Base-by-base conservation (phyloP, 2,888 invertebrate species). In the Margaritifera margaritifera region DNA sequence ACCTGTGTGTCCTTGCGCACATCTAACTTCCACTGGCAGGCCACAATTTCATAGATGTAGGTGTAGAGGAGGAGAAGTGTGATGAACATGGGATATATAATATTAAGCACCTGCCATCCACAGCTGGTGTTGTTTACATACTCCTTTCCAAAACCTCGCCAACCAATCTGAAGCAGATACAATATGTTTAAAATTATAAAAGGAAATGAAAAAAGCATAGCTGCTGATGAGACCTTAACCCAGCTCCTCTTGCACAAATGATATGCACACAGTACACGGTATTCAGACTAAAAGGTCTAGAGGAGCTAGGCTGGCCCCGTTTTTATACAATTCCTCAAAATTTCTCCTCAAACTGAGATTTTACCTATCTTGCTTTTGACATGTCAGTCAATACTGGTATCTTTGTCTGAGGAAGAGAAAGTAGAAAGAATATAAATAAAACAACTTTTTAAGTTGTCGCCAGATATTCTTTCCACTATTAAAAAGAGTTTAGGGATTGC, bases 21-120 rank as follows among this genome's bases (percentile, higher is more conserved):
- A 70, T 88, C 82, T 15, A 88, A 82, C 76, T 88, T 88, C 80
- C 88, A 88, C 71, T 88, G 87, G 76, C 89, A 89, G 25, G 86
- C 84, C 19, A 87, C 71, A 55, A 87, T 83, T 73, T 89, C 87
- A 73, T 88, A 88, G 31, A 83, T 78, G 72, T 88, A 88, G 11
- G 85, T 84, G 72, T 87, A 87, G 22, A 88, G 63, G 58, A 88
- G 71, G 59, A 89, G 75, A 3, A 82, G 61, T 8, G 84, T 65
- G 8, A 89, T 82, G 25, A 88, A 69, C 15, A 81, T 56, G 4
- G 87, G 84, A 66, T 89, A 89, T 0, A 87, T 24, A 8, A 81
- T 69, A 71, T 89, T 89, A 25, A 88, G 68, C 51, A 79, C 31
- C 22, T 69, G 73, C 80, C 85, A 81, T 20, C 79, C 71, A 27